Base-by-base conservation (phyloP, 1,140 invertebrate species). In the Heterodera carotae region DNA sequence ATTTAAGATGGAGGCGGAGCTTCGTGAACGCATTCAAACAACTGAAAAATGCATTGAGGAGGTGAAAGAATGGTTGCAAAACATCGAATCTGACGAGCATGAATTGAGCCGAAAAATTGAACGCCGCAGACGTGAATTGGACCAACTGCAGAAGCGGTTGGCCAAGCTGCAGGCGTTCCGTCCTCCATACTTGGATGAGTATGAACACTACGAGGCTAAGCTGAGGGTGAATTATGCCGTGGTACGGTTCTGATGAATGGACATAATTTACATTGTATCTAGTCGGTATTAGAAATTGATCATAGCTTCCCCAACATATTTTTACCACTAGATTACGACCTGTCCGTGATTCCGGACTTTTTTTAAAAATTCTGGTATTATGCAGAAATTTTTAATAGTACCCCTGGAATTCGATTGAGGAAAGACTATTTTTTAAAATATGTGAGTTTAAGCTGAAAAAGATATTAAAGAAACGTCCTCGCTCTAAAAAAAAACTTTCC, bases 101-200 rank as follows among this genome's bases (percentile, higher is more conserved):
- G 94, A 92, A 82, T 89, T 98, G 0, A 94, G 96, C 81, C 90
- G 91, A 1, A 96, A 97, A 90, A 93, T 98, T 78, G 94, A 97
- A 86, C 92, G 96, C 66, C 92, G 94, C 81, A 91, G 92, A 82
- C 91, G 91, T 5, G 97, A 98, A 88, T 90, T 97, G 68, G 94
- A 97, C 79, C 90, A 96, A 78, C 95, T 94, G 85, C 92, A 95
- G 85, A 98, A 98, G 88, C 89, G 97, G 72, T 89, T 98, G 56
- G 86, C 88, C 36, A 92, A 93, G 85, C 94, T 96, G 0, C 90
- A 99, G 92, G 76, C 74, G 6, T 83, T 86, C 81, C 94, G 96
- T 62, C 97, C 97, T 5, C 95, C 95, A 0, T 98, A 97, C 88
- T 93, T 98, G 91, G 93, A 96, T 84, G 97, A 99, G 88, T 95